phyloP scores from a whole-genome alignment of 2,113 vertebrate species.

The Cepphus grylle region DNA sequence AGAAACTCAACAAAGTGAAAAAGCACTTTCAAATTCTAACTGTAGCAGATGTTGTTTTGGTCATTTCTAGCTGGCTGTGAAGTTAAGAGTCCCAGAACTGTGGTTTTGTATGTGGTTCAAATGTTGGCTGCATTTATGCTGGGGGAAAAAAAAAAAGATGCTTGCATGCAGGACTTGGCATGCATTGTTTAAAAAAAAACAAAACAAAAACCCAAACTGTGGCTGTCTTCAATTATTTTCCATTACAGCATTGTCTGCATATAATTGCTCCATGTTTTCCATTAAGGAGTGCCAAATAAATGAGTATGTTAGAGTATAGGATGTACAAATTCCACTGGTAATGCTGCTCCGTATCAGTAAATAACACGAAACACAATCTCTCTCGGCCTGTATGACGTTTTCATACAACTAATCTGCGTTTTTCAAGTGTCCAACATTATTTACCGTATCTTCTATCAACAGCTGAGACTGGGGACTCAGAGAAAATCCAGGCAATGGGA shows the following conservation, averaged over 20 bases:
- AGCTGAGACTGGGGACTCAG: background rate
- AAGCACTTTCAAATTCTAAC: constrained; percentile 42
- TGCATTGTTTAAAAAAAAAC: constrained; percentile 32
- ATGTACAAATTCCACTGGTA: constrained; percentile 36
- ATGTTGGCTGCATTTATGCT: constrained; percentile 41
- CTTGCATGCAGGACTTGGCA: constrained; percentile 62
- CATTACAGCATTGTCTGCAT: constrained; percentile 72
- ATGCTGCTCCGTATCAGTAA: constrained; percentile 43
- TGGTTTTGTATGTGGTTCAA: constrained; percentile 62
- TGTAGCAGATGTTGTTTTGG: constrained; percentile 72
- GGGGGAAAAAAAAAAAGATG: background rate
- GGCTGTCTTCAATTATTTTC: constrained; percentile 69
- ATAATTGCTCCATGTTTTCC: constrained; percentile 72
- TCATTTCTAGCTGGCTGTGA: constrained; percentile 72
- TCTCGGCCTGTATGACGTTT: background rate
- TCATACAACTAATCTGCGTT: background rate
- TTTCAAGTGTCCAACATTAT: constrained; percentile 32
- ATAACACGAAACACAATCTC: constrained; percentile 27
- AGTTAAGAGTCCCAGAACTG: constrained; percentile 49
- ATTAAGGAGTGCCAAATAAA: constrained; percentile 65
- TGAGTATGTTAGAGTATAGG: constrained; percentile 12
- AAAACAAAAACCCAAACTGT: constrained; percentile 25
- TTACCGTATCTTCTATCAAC: background rate
- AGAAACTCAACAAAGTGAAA: constrained; percentile 13
- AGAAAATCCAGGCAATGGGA: constrained; percentile 6